Base-by-base conservation (phyloP, 2,797 vertebrate genomes). In the Trematomus bernacchii region DNA sequence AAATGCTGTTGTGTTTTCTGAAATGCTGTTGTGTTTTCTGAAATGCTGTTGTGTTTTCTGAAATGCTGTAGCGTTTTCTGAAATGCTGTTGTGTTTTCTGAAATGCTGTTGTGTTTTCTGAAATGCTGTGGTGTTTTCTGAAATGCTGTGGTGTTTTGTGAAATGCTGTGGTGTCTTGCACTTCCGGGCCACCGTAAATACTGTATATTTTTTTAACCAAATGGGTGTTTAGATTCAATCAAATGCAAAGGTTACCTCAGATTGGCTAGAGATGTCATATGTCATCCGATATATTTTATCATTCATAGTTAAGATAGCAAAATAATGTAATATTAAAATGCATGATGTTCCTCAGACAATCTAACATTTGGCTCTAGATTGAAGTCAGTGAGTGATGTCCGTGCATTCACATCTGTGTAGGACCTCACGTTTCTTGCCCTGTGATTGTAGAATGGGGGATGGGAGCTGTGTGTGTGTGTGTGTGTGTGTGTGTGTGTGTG, bases 401-500 rank as follows among this genome's bases (percentile, higher is more conserved):
- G 47, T 12, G 8, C 42, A 40, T 33, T 15, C 63, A 65, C 63
- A 23, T 52, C 47, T 51, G 13, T 16, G 43, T 33, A 19, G 27
- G 11, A 18, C 4, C 6, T 40, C 58, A 57, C 11, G 33, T 57
- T 63, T 55, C 19, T 51, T 57, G 66, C 51, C 51, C 52, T 76
- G 58, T 69, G 59, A 60, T 33, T 54, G 40, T 27, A 59, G 63
- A 37, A 51, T 15, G 33, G 46, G 54, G 47, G 40, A 46, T 37
- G 66, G n/a, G 54, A 48, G 19, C 9, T 53, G 15, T 47, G 46
- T 12, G 21, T 62, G 14, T 11, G 3, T 2, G 40, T n/a, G 51
- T 67, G 65, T 57, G 65, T 51, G 16, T 51, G 46, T 71, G 14
- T 40, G 21, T 48, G 53, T 57, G 52, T 19, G 15, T 30, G 40